These are phyloP conservation scores for Otus scops DNA, from an alignment of 2,797 vertebrate genomes.

Conservation along the genomic window DNA sequence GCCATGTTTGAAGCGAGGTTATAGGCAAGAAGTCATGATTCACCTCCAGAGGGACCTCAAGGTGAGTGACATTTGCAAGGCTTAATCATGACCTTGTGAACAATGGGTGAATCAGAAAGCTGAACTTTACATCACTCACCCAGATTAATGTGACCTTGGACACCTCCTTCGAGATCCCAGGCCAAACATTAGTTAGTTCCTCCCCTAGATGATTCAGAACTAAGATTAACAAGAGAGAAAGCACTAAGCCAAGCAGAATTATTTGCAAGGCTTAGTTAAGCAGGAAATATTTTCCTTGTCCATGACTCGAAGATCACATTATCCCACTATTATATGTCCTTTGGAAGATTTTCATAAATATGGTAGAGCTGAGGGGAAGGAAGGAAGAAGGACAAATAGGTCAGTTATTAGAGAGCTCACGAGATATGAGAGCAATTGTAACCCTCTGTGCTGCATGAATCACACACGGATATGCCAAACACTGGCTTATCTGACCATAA, in stretches of 20 bases:
- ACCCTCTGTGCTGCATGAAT: not conserved
- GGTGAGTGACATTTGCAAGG: not conserved
- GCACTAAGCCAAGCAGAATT: conserved; percentile 25
- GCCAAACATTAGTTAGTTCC: conserved; percentile 45
- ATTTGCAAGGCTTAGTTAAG: not conserved
- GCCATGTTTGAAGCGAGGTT: not conserved
- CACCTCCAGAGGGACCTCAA: conserved; percentile 6
- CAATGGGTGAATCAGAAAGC: conserved; percentile 49
- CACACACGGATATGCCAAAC: not conserved
- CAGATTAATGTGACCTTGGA: not conserved
- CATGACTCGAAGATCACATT: not conserved
- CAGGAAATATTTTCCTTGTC: conserved; percentile 5
- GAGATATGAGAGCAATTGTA: not conserved
- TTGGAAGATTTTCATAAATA: not conserved
- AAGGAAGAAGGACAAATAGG: not conserved
- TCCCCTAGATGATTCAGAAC: conserved; percentile 39
- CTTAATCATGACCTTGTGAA: conserved; percentile 15
- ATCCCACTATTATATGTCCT: not conserved
- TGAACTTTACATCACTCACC: not conserved
- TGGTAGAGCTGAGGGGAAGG: not conserved
- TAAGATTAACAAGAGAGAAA: conserved; percentile 26
- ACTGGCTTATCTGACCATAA: not conserved
- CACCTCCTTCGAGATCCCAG: not conserved
- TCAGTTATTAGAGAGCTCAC: not conserved
- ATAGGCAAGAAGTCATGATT: not conserved